Evolutionary conservation across 92 coral and sea anemone genomes (phyloP), one percentile per base, ranked within the genome.

Genomic region (Zoanthus sociatus): DNA sequence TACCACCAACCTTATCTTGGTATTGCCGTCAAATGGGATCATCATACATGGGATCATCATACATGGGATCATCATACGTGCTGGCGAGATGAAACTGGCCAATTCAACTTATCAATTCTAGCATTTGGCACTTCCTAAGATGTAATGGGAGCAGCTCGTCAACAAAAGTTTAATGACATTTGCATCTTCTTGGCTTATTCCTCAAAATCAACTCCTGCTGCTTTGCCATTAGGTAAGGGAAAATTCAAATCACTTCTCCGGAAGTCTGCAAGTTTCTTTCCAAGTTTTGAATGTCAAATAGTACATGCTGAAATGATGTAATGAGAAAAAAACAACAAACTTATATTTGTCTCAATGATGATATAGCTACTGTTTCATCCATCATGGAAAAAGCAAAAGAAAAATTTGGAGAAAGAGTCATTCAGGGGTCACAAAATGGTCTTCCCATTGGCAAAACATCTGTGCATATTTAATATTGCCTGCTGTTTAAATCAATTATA

Each of bases 31-130:
- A 26, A 26, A 26, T 26, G 26, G 26, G 26, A 26, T 26, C 26
- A 26, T 26, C 26, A 26, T 26, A 26, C 26, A 26, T 90, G 92
- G 92, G 84, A 76, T 8, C 89, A 90, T 51, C 14, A 6, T 4
- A 74, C 92, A 26, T 90, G 92, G 92, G 84, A 76, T 8, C 89
- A 90, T 51, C 14, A 6, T 4, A 74, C 92, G 20, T 74, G 33
- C 18, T 90, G 87, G 89, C 89, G 84, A 26, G 48, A 54, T 69
- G 92, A 89, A 4, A 71, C 20, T 77, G 92, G 89, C 6, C 74
- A 63, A 1, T 88, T 88, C 45, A 75, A 88, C 63, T 47, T 88
- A 0, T 14, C 90, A 14, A 55, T 20, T 8, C 6, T 73, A 5
- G 42, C 58, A 20, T 51, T 5, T 74, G 81, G 77, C 21, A 58